Evolutionary conservation across 1,140 invertebrate genomes (phyloP), one percentile per base, ranked within the genome.

Genomic region (Heterodera schachtii): DNA sequence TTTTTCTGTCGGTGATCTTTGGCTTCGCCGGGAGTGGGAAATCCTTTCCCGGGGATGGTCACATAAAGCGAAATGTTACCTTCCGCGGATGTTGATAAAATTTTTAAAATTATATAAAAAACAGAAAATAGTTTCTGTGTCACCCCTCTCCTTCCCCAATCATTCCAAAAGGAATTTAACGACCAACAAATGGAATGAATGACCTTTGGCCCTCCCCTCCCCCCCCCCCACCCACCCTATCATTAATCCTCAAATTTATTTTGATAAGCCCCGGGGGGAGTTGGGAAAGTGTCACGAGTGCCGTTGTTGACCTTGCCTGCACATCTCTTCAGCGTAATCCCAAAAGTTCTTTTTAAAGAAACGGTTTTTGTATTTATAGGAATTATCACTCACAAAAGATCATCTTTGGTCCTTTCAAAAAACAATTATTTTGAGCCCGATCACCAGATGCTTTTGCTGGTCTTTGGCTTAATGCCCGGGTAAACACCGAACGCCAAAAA

Each of bases 161-260:
- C 44, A n/a, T 71, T 71, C 69, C 57, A 60, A 60, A 60, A 60
- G 57, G 57, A 60, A 60, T 60, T 60, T 60, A 16, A 19, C 49
- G 57, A 60, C 57, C 1, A 16, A 13, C 57, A 16, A 60, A 31
- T 31, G 31, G 31, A 31, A 1, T 31, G 31, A 31, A 31, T 19
- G 19, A 16, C 57, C 57, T 60, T 60, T 60, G 57, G 57, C 57
- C 57, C 57, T 60, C 16, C 16, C 57, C 16, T 16, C 57, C 57
- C 57, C 57, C 49, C 49, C 49, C 49, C 49, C 49, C n/a, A n/a
- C 49, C 49, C 49, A 6, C 49, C 4, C 31, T 31, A 31, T 60
- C 57, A 60, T 60, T 60, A 64, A 64, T 64, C 57, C 57, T 64
- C 19, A 11, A 19, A 64, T 19, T 64, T 64, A 13, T 64, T 64